Evolutionary conservation across 2,888 invertebrate genomes (phyloP).

Genomic region (Cheilosia scutellata): DNA sequence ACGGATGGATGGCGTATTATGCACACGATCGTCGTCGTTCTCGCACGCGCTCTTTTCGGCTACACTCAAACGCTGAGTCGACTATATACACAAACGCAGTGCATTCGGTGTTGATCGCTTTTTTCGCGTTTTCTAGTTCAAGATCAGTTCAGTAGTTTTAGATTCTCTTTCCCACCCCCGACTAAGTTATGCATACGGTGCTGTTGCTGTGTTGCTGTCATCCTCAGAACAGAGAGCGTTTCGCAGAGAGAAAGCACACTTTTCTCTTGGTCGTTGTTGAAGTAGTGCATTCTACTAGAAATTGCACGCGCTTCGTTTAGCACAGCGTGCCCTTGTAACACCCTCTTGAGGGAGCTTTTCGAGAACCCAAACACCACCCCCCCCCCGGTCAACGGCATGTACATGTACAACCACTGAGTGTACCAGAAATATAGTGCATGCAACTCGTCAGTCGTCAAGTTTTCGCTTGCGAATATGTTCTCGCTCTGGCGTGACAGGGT

Average conservation of each 20-base stretch:
- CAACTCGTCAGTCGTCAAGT: neutral
- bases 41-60: conserved; percentile 46
- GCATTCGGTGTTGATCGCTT: conserved; percentile 54
- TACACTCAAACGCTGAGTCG: conserved; percentile 45
- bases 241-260: neutral
- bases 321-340: conserved; percentile 62
- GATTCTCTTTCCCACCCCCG: conserved; percentile 36
- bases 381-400: neutral
- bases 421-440: conserved; percentile 43
- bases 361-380: neutral
- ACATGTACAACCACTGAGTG: neutral
- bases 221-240: conserved; percentile 14
- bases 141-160: conserved; percentile 55
- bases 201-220: conserved; percentile 11
- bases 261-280: conserved; percentile 3
- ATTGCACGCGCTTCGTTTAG: conserved; percentile 9
- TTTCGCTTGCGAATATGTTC: conserved; percentile 26
- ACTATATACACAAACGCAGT: conserved; percentile 71
- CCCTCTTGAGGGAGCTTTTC: conserved; percentile 63
- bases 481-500: conserved; percentile 1
- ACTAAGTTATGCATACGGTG: conserved; percentile 6
- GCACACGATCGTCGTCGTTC: conserved; percentile 59
- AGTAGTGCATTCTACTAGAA: conserved; percentile 42
- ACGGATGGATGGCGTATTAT: conserved; percentile 64
- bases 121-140: conserved; percentile 73